Conservation (phyloP, 2,797 vertebrate genomes). For the Falco concolor region DNA sequence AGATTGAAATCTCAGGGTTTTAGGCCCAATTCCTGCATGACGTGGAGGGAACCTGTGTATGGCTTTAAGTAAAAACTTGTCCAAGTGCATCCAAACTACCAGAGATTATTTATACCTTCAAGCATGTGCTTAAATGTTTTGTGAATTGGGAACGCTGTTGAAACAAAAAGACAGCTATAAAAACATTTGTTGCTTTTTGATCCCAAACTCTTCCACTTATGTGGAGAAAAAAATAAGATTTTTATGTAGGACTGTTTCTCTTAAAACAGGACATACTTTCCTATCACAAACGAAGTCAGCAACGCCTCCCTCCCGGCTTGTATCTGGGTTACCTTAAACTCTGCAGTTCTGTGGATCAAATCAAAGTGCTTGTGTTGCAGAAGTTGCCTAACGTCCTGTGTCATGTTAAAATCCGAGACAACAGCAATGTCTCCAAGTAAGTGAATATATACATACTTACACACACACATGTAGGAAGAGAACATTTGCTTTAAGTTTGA, state of each 20-base stretch:
- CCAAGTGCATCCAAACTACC: neutral
- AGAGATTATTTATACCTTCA: neutral
- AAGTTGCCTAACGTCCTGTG: constrained; percentile 90
- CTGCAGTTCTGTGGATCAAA: constrained; percentile 97
- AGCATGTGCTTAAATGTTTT: constrained; percentile 2
- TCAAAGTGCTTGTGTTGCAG: constrained; percentile 92
- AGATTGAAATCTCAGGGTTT: neutral
- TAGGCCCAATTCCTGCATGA: neutral
- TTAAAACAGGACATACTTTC: constrained; percentile 85
- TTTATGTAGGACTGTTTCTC: neutral
- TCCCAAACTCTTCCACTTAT: neutral
- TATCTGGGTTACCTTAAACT: constrained; percentile 97
- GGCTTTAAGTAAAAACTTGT: neutral
- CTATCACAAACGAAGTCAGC: constrained; percentile 88
- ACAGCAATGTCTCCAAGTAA: constrained; percentile 86
- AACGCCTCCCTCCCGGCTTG: constrained; percentile 85
- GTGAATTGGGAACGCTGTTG: neutral
- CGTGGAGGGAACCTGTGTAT: neutral
- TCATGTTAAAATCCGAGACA: constrained; percentile 89
- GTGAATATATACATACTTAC: neutral
- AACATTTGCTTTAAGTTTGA: neutral
- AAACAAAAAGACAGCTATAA: neutral
- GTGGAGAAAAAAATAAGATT: neutral
- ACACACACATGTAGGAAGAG: neutral
- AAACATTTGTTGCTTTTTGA: constrained; percentile 26